Percentiles rank a stretch among this genome's conserved stretches.
These are phyloP conservation scores for Polylopha cassiicola DNA, from an alignment of 2,888 invertebrate species.

Conservation along the genomic window DNA sequence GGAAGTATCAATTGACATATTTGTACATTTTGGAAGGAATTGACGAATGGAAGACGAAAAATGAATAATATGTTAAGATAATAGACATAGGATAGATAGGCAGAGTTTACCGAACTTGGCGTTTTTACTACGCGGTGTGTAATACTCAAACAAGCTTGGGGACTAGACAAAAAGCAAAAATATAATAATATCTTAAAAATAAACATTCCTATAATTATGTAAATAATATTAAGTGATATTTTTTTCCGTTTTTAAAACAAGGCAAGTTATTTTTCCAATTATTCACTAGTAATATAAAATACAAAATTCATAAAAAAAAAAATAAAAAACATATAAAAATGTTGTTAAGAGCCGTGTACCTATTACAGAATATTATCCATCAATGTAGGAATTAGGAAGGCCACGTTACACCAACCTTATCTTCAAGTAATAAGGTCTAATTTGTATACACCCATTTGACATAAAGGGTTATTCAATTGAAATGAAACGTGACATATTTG, in stretches of 20 bases:
- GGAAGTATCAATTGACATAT: slow-evolving; percentile 70
- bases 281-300: no score
- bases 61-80: slow-evolving; percentile 40
- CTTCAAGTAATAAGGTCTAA: no score
- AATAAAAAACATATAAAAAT: no score
- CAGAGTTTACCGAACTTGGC: slow-evolving; percentile 6
- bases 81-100: slow-evolving; percentile 22
- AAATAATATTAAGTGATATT: background rate
- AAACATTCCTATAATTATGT: slow-evolving; percentile 10
- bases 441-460: no score
- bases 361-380: no score
- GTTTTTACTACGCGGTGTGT: background rate
- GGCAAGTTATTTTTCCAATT: background rate
- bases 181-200: slow-evolving; percentile 31
- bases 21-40: slow-evolving; percentile 74
- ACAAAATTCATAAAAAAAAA: no score
- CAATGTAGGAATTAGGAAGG: no score
- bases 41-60: slow-evolving; percentile 72
- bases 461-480: no score
- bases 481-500: no score
- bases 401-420: no score
- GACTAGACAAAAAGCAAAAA: slow-evolving; percentile 53
- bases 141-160: slow-evolving; percentile 31
- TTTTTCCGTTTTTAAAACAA: slow-evolving; percentile 11
- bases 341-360: no score